phyloP scores from a whole-genome alignment of 2,888 invertebrate genomes.

The Carcina quercana region DNA sequence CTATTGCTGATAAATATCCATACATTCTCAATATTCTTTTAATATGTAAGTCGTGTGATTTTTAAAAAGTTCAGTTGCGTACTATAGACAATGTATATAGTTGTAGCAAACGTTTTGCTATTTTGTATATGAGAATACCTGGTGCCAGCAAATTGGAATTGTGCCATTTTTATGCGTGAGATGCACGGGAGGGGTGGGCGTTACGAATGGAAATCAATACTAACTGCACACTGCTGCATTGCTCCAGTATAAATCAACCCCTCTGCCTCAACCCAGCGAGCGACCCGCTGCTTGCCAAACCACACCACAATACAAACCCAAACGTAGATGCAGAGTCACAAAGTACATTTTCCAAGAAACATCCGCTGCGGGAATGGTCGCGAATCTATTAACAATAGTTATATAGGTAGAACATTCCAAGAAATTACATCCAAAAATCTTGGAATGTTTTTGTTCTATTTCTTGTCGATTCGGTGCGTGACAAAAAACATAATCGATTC shows the following conservation, averaged over 20 bases:
- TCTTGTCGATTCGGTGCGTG: no score
- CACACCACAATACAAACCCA: constrained; percentile 24
- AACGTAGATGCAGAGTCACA: constrained; percentile 20
- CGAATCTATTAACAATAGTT: constrained; percentile 44
- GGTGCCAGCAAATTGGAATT: constrained; percentile 42
- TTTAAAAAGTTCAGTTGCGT: no score
- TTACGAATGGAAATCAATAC: constrained; percentile 73
- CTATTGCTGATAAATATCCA: no score
- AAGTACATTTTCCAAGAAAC: constrained; percentile 23
- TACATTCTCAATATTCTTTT: no score
- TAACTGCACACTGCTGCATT: constrained; percentile 74
- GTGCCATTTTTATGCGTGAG: constrained; percentile 65
- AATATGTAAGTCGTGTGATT: no score
- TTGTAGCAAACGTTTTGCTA: background rate
- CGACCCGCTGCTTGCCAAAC: constrained; percentile 59
- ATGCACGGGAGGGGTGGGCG: constrained; percentile 47
- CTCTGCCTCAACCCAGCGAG: constrained; percentile 38
- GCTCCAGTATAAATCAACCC: constrained; percentile 72
- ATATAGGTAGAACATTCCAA: constrained; percentile 31
- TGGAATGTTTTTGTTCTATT: background rate
- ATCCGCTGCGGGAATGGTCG: constrained; percentile 29
- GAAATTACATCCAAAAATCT: constrained; percentile 19
- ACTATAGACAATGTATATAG: no score
- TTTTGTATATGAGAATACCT: background rate
- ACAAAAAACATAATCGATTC: no score